A percentile compares a stretch with the other conserved stretches of the same genome.
phyloP scores from a whole-genome alignment of 2,888 invertebrate genomes.

The Nephrotoma appendiculata region DNA sequence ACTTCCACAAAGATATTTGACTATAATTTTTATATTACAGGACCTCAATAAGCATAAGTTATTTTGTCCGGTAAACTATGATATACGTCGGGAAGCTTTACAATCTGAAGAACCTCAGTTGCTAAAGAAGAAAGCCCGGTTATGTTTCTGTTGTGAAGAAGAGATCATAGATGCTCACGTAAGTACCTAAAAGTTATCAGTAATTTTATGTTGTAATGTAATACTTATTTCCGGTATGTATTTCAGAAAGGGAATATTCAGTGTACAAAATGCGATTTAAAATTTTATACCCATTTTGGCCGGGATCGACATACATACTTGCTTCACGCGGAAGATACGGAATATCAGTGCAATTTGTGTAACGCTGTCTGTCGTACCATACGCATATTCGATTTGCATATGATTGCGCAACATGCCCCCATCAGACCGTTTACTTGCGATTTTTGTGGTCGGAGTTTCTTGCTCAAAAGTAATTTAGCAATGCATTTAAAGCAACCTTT shows the following conservation, averaged over 20 bases:
- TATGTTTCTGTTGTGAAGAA: slow-evolving; percentile 31
- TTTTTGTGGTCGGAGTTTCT: slow-evolving; percentile 50
- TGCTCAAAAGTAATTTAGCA: slow-evolving; percentile 58
- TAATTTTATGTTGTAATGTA: background rate
- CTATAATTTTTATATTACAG: background rate
- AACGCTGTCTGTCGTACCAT: slow-evolving; percentile 47
- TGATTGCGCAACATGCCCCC: slow-evolving; percentile 43
- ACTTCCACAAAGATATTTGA: background rate
- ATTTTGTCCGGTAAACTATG: slow-evolving; percentile 18
- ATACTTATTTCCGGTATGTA: slow-evolving; percentile 2
- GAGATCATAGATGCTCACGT: slow-evolving; percentile 31
- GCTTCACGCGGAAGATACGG: slow-evolving; percentile 49
- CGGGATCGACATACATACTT: slow-evolving; percentile 49
- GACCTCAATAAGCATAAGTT: background rate
- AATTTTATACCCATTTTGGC: slow-evolving; percentile 53
- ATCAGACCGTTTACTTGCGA: slow-evolving; percentile 47
- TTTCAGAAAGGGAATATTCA: slow-evolving; percentile 29
- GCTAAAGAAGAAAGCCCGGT: slow-evolving; percentile 4
- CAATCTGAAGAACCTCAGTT: background rate
- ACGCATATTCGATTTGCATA: slow-evolving; percentile 47
- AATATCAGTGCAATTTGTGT: slow-evolving; percentile 49
- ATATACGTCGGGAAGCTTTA: background rate
- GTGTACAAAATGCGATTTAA: slow-evolving; percentile 50
- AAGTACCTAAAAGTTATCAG: slow-evolving; percentile 10
- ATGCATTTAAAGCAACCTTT: slow-evolving; percentile 52